These are phyloP conservation scores for Magallana angulata DNA, from an alignment of 1,140 invertebrate genomes.

Conservation along the genomic window DNA sequence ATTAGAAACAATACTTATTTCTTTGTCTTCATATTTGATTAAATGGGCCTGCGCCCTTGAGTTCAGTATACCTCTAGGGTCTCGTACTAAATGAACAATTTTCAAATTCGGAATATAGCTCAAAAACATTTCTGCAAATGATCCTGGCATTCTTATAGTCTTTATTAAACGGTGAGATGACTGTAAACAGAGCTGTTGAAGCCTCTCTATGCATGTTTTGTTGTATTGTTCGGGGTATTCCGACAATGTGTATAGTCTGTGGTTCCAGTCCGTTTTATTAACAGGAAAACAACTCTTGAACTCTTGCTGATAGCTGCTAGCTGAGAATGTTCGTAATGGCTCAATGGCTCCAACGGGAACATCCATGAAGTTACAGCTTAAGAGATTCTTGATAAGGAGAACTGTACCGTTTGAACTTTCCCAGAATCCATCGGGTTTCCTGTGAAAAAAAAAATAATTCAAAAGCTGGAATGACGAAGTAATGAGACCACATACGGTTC, in stretches of 20 bases:
- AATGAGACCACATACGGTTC: too few species aligned
- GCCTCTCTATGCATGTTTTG: background rate
- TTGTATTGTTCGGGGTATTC: conserved; percentile 8
- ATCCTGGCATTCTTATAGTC: conserved; percentile 8
- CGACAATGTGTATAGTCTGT: background rate
- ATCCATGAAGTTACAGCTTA: background rate
- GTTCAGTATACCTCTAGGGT: conserved; percentile 1
- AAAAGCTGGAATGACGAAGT: too few species aligned
- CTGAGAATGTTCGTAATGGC: background rate
- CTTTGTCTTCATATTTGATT: conserved; percentile 6
- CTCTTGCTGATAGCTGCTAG: conserved; percentile 17
- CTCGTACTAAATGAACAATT: conserved; percentile 24
- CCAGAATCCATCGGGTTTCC: conserved; percentile 24
- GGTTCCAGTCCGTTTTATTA: background rate
- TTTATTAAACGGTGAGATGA: background rate
- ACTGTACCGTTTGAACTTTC: background rate
- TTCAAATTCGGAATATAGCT: background rate
- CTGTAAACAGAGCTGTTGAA: background rate
- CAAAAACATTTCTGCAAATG: conserved; percentile 17
- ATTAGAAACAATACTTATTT: conserved; percentile 5
- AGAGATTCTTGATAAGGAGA: background rate
- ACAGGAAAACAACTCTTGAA: background rate
- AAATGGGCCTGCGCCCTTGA: conserved; percentile 5
- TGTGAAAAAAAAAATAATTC: background rate
- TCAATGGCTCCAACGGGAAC: background rate